A percentile compares a stretch with the other conserved stretches of the same genome.
phyloP scores from a whole-genome alignment of 2,888 invertebrate species.

The Melanostoma scalare region DNA sequence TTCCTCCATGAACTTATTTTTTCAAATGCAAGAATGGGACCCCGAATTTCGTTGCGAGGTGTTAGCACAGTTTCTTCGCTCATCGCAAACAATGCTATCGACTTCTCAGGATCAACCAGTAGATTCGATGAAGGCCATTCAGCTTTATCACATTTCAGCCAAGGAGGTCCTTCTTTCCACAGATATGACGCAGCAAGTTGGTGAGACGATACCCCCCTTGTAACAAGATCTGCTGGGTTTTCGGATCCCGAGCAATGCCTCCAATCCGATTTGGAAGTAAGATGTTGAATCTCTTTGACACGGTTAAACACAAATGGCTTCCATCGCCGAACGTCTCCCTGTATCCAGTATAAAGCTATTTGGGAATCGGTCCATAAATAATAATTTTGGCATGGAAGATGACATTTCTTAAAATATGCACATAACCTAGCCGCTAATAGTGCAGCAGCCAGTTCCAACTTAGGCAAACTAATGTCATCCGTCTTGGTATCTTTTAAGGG shows the following conservation, averaged over 20 bases:
- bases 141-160: background rate
- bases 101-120: background rate
- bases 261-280: constrained; percentile 13
- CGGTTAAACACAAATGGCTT: constrained; percentile 29
- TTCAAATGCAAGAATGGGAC: background rate
- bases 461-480: constrained; percentile 20
- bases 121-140: background rate
- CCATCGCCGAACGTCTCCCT: background rate
- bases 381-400: background rate
- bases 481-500: constrained; percentile 12
- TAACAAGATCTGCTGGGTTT: no score
- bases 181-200: background rate
- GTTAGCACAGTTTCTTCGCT: no score
- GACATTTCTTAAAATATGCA: constrained; percentile 15
- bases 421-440: constrained; percentile 16
- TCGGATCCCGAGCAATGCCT: constrained; percentile 11
- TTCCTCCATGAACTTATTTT: background rate
- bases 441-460: constrained; percentile 21
- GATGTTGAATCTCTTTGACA: constrained; percentile 22
- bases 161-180: constrained; percentile 8
- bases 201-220: constrained; percentile 2
- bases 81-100: background rate
- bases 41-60: background rate
- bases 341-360: constrained; percentile 14
- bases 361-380: constrained; percentile 32